Evolutionary conservation across 2,888 invertebrate species (phyloP), one percentile per base, ranked within the genome.

Genomic region (Yponomeuta plumbellus): DNA sequence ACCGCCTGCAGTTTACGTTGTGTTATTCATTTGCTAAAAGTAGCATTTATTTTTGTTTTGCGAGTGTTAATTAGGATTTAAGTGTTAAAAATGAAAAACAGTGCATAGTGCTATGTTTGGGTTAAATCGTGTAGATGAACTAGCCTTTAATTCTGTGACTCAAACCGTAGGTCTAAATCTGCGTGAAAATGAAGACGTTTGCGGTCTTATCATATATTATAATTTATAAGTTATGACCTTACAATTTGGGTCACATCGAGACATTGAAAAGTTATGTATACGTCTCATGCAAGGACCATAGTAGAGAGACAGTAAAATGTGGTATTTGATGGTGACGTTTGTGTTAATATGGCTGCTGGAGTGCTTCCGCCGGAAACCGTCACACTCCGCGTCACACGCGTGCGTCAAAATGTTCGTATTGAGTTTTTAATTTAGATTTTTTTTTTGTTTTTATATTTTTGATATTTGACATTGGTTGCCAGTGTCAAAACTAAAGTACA

Each of bases 281-380:
- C 44, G 4, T 52, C 44, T 17, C 17, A 52, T 17, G 44, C 17
- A 17, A 52, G 17, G 13, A 13, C 44, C 8, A 52, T 52, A 52
- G 44, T 13, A 17, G 8, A 17, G 44, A 21, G 61, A 61, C 61
- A 61, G 34, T 26, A 62, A 11, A 76, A 89, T 91, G 90, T 91
- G 89, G 89, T 86, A 80, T 73, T 75, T 87, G 74, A 77, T 85
- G 70, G 80, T 84, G 76, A 79, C 80, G 74, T 80, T 90, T 81
- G 82, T 86, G 81, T 74, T 88, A 78, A 79, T 90, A 83, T 91
- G 90, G 90, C 80, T 88, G 80, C 73, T 86, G 76, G 86, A 84
- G 75, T 75, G 74, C 72, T 81, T 86, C 84, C 86, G 89, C 70
- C 85, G 87, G 87, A 87, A 86, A 72, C 79, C 82, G 74, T 72